These are phyloP conservation scores for Cacatua alba DNA, from an alignment of 2,113 vertebrate genomes.

Conservation along the genomic window DNA sequence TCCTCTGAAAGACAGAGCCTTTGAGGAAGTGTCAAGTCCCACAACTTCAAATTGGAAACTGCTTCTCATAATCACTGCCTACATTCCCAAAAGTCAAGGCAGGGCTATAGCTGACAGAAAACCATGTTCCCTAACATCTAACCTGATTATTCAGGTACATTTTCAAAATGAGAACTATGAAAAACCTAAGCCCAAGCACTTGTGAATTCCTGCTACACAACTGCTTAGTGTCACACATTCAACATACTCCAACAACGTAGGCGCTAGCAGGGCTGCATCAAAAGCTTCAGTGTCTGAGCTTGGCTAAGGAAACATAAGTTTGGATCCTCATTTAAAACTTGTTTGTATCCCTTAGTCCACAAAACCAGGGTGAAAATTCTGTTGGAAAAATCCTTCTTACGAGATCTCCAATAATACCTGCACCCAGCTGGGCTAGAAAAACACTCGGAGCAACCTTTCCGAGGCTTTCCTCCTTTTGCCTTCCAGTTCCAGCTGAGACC, in stretches of 20 bases:
- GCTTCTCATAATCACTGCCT: not conserved
- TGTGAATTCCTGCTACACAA: not conserved
- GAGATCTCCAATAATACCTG: conserved; percentile 50
- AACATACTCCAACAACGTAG: not conserved
- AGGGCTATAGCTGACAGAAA: not conserved
- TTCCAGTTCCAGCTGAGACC: conserved; percentile 39
- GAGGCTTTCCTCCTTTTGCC: conserved; percentile 10
- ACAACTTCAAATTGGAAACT: not conserved
- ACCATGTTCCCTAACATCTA: not conserved
- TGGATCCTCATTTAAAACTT: conserved; percentile 18
- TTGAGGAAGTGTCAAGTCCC: not conserved
- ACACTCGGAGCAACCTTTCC: not conserved
- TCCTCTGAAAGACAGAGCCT: not conserved
- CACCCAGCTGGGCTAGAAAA: conserved; percentile 47
- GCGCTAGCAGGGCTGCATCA: not conserved
- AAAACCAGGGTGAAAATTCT: conserved; percentile 28
- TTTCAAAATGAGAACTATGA: not conserved
- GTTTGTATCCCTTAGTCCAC: not conserved
- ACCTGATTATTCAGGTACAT: not conserved
- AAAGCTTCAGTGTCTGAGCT: conserved; percentile 31
- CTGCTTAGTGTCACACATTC: not conserved
- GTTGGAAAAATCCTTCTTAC: conserved; percentile 47
- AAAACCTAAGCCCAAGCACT: not conserved
- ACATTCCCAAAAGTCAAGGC: not conserved
- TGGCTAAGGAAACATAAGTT: not conserved